Conservation (phyloP, 2,888 invertebrate genomes). For the Heliconius charithonia region DNA sequence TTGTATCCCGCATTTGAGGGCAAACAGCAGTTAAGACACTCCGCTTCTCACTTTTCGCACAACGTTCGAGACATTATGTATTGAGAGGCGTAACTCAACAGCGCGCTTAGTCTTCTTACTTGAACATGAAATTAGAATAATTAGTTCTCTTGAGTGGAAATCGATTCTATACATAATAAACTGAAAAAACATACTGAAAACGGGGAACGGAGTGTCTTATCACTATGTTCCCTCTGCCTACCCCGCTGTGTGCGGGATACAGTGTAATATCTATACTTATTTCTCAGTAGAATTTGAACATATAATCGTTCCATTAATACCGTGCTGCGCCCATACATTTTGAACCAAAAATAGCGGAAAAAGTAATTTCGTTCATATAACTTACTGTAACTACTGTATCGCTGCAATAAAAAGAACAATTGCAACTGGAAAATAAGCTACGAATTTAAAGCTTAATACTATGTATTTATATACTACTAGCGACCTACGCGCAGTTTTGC, state of each 20-base stretch:
- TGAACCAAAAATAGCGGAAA: background rate
- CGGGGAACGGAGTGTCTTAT: no score
- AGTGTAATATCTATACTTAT: background rate
- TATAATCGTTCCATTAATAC: background rate
- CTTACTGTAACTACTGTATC: background rate
- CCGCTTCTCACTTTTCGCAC: no score
- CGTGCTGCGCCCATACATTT: background rate
- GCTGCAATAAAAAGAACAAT: constrained; percentile 7
- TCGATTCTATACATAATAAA: no score
- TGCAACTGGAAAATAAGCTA: background rate
- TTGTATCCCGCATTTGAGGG: no score
- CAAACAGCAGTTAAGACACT: no score
- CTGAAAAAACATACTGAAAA: no score
- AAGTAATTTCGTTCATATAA: constrained; percentile 9
- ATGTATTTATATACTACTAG: background rate
- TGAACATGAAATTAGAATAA: no score
- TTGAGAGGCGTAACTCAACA: no score
- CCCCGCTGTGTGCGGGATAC: background rate
- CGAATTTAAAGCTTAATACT: constrained; percentile 1
- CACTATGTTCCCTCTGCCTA: no score
- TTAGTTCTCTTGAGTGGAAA: no score
- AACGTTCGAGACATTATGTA: no score
- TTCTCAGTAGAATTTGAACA: background rate
- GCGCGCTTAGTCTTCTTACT: no score
- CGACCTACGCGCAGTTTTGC: background rate